phyloP scores from a whole-genome alignment of 2,888 invertebrate species.

The Eucera pruinosa region DNA sequence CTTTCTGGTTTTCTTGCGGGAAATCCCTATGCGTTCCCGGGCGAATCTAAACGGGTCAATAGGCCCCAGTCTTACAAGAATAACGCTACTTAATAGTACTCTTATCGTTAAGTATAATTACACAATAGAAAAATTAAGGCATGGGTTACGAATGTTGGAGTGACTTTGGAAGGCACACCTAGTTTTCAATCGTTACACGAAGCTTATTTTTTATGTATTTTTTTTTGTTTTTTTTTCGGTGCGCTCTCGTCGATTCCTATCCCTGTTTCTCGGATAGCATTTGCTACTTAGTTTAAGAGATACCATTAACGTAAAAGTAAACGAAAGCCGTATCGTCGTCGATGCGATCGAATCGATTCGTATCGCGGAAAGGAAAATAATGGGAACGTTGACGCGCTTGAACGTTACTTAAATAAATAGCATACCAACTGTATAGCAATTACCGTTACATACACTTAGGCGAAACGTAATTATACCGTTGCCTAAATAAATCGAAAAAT shows the following conservation, averaged over 20 bases:
- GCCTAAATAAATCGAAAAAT: constrained; percentile 6
- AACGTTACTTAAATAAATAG: constrained; percentile 51
- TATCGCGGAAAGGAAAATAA: constrained; percentile 22
- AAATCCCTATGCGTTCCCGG: constrained; percentile 68
- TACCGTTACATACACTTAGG: constrained; percentile 22
- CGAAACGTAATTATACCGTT: constrained; percentile 4
- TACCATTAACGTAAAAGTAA: constrained; percentile 18
- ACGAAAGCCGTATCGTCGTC: too few relatives aligned
- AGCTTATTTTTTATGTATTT: too few relatives aligned
- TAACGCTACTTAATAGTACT: constrained; percentile 52
- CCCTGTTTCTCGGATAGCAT: not conserved
- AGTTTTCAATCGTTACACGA: constrained; percentile 21
- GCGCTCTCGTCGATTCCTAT: constrained; percentile 8
- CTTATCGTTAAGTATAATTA: constrained; percentile 40
- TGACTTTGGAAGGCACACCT: constrained; percentile 34
- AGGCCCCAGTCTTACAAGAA: constrained; percentile 78
- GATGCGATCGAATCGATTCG: too few relatives aligned
- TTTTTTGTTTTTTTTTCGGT: constrained; percentile 33
- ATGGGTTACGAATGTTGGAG: constrained; percentile 31
- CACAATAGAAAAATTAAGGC: constrained; percentile 47
- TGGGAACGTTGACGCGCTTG: constrained; percentile 28
- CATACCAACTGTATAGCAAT: constrained; percentile 45
- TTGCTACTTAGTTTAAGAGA: not conserved
- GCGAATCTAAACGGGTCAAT: constrained; percentile 68
- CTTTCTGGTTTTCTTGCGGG: constrained; percentile 75